Base-by-base conservation (phyloP, 2,113 vertebrate genomes). In the Baryphthengus martii region DNA sequence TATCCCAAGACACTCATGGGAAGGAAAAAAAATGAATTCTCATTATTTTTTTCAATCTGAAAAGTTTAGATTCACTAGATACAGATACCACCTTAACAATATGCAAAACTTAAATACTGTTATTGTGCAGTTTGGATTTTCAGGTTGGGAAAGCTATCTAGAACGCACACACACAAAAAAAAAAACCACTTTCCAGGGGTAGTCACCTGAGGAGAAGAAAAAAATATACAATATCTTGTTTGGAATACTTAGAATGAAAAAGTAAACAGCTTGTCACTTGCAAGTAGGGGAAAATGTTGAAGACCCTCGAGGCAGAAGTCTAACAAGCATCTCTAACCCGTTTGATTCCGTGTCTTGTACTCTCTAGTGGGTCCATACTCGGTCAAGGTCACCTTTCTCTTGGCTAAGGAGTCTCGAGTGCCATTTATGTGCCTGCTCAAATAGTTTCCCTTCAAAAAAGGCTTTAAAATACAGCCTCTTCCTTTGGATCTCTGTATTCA, bases 301-400 rank as follows among this genome's bases (percentile, higher is more conserved):
- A 92, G 59, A 63, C 42, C 58, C 23, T 45, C 7, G 52, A 40
- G 9, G n/a, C 53, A 77, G 35, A 88, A 80, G 11, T 65, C 25
- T 92, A 88, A 76, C 21, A 86, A 12, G 23, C 29, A 84, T 74
- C 75, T 88, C n/a, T 82, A 39, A 62, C 50, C 14, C 26, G 15
- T 96, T 82, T 71, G 68, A 75, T 89, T 88, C 88, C 6, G 3
- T 68, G 72, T 86, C 28, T 70, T 92, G 70, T 72, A 56, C 71
- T 82, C 78, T 88, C 52, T 62, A 37, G 21, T 6, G 18, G 53
- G 62, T 76, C 90, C 17, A 20, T 81, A 24, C 9, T 40, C 31
- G 0, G 14, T 56, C 88, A 97, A 97, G 81, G 96, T 97, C 96
- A 96, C 18, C 47, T 58, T 75, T 89, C 74, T 61, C 62, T 72